Evolutionary conservation across 2,113 vertebrate genomes (phyloP).

Genomic region (Cavia aperea): DNA sequence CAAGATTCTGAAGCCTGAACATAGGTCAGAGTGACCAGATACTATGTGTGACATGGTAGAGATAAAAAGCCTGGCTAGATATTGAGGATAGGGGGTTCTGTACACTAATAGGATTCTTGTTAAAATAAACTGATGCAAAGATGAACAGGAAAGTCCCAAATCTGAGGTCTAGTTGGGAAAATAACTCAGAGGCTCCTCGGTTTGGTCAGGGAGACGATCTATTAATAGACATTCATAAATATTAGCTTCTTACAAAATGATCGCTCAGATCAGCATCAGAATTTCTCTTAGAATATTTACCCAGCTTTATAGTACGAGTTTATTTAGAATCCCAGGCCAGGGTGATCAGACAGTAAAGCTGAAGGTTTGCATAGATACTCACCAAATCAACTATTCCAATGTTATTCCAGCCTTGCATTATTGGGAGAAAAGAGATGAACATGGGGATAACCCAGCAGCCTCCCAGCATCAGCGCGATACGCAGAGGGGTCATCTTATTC

Average conservation of each 20-base stretch:
- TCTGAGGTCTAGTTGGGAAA: neutral
- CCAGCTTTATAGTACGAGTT: neutral
- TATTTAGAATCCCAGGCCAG: conserved; percentile 12
- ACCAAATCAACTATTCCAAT: conserved; percentile 95
- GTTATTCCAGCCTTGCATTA: conserved; percentile 99
- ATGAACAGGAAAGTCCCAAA: neutral
- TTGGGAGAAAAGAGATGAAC: conserved; percentile 97
- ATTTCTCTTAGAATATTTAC: neutral
- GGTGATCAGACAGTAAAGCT: neutral
- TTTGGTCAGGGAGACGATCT: neutral
- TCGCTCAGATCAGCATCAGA: neutral
- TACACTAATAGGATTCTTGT: neutral
- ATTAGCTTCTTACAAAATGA: neutral
- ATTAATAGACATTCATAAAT: neutral
- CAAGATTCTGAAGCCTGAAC: neutral
- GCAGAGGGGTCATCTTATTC: conserved; percentile 96
- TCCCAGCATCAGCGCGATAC: conserved; percentile 93
- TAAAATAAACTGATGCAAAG: neutral
- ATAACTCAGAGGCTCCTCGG: neutral
- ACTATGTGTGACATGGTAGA: neutral
- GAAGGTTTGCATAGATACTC: conserved; percentile 68
- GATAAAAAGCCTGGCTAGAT: neutral
- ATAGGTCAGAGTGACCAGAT: neutral
- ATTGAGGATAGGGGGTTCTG: neutral
- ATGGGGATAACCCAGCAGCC: conserved; percentile 97